Evolutionary conservation across 2,113 vertebrate species (phyloP).

Genomic region (Phycodurus eques): DNA sequence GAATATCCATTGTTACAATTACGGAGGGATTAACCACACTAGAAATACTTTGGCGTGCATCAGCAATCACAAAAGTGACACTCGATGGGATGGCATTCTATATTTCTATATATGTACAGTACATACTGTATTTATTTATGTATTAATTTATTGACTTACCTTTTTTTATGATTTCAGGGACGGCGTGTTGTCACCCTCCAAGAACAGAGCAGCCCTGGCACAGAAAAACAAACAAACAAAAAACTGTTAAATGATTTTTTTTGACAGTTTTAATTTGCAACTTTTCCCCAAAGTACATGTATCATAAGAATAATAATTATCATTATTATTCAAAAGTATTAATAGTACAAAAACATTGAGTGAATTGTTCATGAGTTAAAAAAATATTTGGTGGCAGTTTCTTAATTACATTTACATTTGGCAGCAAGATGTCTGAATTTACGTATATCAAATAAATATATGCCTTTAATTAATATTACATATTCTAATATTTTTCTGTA

Average conservation of each 20-base stretch:
- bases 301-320: neutral
- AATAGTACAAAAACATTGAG: neutral
- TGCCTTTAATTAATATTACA: too few relatives aligned
- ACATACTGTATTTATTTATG: neutral
- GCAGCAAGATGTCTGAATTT: too few relatives aligned
- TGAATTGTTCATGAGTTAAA: neutral
- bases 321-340: neutral
- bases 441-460: too few relatives aligned
- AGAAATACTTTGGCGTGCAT: constrained; percentile 16
- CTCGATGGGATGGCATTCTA: neutral
- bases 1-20: constrained; percentile 59
- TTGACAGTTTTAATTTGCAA: neutral
- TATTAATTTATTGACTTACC: neutral
- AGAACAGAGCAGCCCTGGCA: constrained; percentile 24
- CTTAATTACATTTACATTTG: neutral
- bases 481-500: too few relatives aligned
- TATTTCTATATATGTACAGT: too few relatives aligned
- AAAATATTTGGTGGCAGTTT: neutral
- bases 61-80: constrained; percentile 25
- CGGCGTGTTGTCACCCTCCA: constrained; percentile 4
- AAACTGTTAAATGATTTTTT: neutral
- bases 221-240: constrained; percentile 1
- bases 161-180: neutral
- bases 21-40: constrained; percentile 36
- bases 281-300: neutral